Conservation (phyloP, 2,888 invertebrate genomes). For the Cephus sareptanus region DNA sequence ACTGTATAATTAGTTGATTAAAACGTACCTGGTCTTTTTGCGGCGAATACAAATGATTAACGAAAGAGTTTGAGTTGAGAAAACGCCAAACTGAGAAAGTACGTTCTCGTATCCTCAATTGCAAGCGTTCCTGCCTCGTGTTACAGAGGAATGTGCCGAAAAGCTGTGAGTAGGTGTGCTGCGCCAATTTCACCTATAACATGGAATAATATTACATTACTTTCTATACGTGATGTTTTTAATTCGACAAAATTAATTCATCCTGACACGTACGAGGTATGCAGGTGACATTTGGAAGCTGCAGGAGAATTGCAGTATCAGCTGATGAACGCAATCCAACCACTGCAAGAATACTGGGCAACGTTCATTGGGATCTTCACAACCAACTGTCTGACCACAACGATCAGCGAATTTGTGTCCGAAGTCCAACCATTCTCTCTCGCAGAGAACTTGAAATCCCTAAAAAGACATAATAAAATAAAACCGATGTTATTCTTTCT, state of each 20-base stretch:
- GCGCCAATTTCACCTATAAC: slow-evolving; percentile 89
- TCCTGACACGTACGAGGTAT: slow-evolving; percentile 79
- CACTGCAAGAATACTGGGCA: slow-evolving; percentile 98
- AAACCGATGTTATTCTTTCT: slow-evolving; percentile 1
- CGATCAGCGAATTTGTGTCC: slow-evolving; percentile 99
- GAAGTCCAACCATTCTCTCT: slow-evolving; percentile 97
- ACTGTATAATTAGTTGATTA: background rate
- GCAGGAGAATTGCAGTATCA: slow-evolving; percentile 88
- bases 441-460: slow-evolving; percentile 94
- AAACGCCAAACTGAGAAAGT: slow-evolving; percentile 92
- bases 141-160: slow-evolving; percentile 98
- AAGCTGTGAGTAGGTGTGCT: slow-evolving; percentile 95
- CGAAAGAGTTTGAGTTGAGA: slow-evolving; percentile 80
- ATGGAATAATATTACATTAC: background rate
- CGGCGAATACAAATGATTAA: slow-evolving; percentile 85
- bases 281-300: slow-evolving; percentile 96
- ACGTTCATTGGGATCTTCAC: slow-evolving; percentile 92
- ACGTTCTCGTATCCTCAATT: slow-evolving; percentile 73
- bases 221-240: background rate
- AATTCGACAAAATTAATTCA: background rate
- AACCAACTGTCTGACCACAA: slow-evolving; percentile 84
- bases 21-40: slow-evolving; percentile 68
- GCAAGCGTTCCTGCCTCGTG: slow-evolving; percentile 78
- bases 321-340: slow-evolving; percentile 96
- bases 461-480: slow-evolving; percentile 58